Evolutionary conservation across 2,113 vertebrate species (phyloP), one percentile per base, ranked within the genome.

Genomic region (Urocitellus parryii): DNA sequence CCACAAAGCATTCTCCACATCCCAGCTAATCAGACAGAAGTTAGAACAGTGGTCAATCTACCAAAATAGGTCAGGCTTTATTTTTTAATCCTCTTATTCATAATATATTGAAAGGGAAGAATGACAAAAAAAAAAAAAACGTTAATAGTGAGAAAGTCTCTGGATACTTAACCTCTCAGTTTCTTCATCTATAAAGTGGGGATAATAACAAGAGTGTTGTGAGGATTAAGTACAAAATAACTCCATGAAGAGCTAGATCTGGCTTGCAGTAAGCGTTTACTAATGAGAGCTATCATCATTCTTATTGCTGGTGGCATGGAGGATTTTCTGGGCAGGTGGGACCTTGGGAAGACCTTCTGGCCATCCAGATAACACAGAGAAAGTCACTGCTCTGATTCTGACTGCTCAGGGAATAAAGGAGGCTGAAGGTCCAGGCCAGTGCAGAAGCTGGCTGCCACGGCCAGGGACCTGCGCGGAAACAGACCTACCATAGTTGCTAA

Each of bases 21-120:
- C 91, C 91, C 51, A 89, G 88, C 63, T 85, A 94, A 90, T 95
- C 78, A 94, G 82, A 81, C 10, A 74, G 84, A 95, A 95, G 95
- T 82, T 18, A 79, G 67, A 83, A 94, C 53, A 74, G 68, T 90
- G 93, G 94, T 86, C 93, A 96, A 48, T 72, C 93, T 77, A 88
- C 68, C 91, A 95, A 97, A 98, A 96, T 61, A 91, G 88, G 96
- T 83, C 96, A 96, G 81, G 91, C 74, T 97, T 96, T 93, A 81
- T 85, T 92, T 95, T 94, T 63, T 89, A 97, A 95, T 97, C 91
- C 86, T 95, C 56, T 95, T 93, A 53, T 86, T 95, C 96, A 93
- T 48, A 79, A 92, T 34, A 90, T n/a, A 89, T 37, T 95, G 78
- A 90, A 94, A 90, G 72, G 63, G 85, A 81, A 91, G 79, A 88